A percentile compares a stretch with the other conserved stretches of the same genome.
These are phyloP conservation scores for Chelonoidis abingdonii DNA, from an alignment of 2,113 vertebrate species.

Conservation along the genomic window DNA sequence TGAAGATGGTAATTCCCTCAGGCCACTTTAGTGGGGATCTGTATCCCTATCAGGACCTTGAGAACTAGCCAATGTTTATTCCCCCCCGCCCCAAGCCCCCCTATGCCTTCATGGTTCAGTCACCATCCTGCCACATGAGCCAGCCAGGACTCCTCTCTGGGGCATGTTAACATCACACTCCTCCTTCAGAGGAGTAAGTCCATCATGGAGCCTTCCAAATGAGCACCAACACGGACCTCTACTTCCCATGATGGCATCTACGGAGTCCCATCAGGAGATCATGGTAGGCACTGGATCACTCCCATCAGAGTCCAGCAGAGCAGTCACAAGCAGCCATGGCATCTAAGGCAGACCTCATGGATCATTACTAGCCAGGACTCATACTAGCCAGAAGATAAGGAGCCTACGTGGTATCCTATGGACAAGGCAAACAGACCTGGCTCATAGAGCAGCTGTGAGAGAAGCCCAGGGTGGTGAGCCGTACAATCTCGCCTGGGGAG, in stretches of 20 bases:
- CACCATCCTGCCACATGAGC: not conserved
- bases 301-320: not conserved
- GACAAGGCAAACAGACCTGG: conserved; percentile 80
- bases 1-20: not conserved
- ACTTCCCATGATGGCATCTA: not conserved
- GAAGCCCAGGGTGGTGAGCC: conserved; percentile 93
- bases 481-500: conserved; percentile 86
- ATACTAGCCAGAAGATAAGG: not conserved
- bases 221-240: not conserved
- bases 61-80: not conserved
- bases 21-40: fast-evolving
- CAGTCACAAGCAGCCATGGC: not conserved
- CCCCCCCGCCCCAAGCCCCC: too few relatives aligned
- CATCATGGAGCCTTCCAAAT: not conserved
- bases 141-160: not conserved
- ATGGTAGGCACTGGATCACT: not conserved
- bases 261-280: not conserved
- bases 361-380: not conserved
- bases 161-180: not conserved
- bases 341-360: not conserved
- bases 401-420: not conserved
- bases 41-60: not conserved
- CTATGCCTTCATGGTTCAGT: not conserved
- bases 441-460: conserved; percentile 97
- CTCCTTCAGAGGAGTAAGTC: not conserved